phyloP scores from a whole-genome alignment of 2,888 invertebrate genomes.

The Saturnia pavonia region DNA sequence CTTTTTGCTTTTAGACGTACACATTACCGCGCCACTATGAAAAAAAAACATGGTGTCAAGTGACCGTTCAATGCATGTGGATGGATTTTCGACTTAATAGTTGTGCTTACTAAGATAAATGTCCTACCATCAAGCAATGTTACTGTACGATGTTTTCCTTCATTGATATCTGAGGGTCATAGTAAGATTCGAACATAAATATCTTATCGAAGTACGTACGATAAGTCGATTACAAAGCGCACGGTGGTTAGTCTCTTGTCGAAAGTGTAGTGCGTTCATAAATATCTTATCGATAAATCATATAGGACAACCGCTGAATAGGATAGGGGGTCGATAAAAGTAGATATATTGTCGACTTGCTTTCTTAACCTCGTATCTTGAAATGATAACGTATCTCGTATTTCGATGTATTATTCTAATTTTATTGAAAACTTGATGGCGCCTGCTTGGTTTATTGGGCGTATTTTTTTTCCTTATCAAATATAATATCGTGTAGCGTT shows the following conservation, averaged over 20 bases:
- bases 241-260: neutral
- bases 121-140: too few relatives aligned
- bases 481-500: too few relatives aligned
- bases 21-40: too few relatives aligned
- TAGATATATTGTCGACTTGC: neutral
- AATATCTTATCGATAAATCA: slow-evolving; percentile 5
- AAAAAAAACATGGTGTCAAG: too few relatives aligned
- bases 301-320: neutral
- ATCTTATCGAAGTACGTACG: neutral
- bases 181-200: neutral
- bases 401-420: neutral
- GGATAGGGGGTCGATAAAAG: slow-evolving; percentile 13
- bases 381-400: neutral
- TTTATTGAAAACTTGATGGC: too few relatives aligned
- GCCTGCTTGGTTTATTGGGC: too few relatives aligned
- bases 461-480: too few relatives aligned
- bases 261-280: slow-evolving; percentile 1
- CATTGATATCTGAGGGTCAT: neutral
- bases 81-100: too few relatives aligned
- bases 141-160: too few relatives aligned
- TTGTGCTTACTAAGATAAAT: too few relatives aligned
- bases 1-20: too few relatives aligned
- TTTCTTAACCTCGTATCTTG: neutral
- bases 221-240: neutral
- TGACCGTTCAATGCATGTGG: too few relatives aligned